Percentiles rank a stretch among this genome's conserved stretches.
These are phyloP conservation scores for Schizaphis graminum DNA, from an alignment of 2,888 invertebrate species.

Conservation along the genomic window DNA sequence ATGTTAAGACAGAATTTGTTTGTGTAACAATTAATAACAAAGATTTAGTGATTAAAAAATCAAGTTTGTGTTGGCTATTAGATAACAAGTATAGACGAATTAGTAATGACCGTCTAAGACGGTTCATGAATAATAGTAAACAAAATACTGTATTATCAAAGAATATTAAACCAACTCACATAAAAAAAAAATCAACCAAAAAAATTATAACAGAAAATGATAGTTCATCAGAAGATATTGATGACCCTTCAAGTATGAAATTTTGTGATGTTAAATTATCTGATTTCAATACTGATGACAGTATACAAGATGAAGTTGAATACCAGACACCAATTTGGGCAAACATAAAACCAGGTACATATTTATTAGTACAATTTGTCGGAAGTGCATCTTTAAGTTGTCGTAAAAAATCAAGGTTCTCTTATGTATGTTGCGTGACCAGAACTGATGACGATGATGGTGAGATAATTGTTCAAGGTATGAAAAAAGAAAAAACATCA, in stretches of 20 bases:
- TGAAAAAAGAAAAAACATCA: too few species aligned
- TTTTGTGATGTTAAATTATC: neutral
- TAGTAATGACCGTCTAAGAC: neutral
- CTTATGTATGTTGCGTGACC: too few species aligned
- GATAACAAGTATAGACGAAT: too few species aligned
- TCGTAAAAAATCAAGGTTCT: neutral
- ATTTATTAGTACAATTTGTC: neutral
- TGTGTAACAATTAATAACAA: too few species aligned
- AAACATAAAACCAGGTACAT: conserved; percentile 2
- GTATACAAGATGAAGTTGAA: conserved; percentile 8
- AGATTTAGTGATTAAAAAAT: too few species aligned
- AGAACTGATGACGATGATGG: too few species aligned
- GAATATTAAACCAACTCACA: neutral
- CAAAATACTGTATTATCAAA: neutral
- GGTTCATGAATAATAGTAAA: neutral
- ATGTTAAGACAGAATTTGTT: too few species aligned
- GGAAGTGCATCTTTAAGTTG: too few species aligned
- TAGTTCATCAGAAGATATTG: neutral
- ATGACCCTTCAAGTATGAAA: neutral
- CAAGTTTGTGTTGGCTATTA: too few species aligned
- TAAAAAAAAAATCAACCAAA: neutral
- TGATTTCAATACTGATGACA: conserved; percentile 1
- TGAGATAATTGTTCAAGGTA: too few species aligned
- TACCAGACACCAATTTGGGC: conserved; percentile 9
- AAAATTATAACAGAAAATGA: neutral